These are phyloP conservation scores for Xenopus petersii DNA, from an alignment of 2,797 vertebrate genomes.

Conservation along the genomic window DNA sequence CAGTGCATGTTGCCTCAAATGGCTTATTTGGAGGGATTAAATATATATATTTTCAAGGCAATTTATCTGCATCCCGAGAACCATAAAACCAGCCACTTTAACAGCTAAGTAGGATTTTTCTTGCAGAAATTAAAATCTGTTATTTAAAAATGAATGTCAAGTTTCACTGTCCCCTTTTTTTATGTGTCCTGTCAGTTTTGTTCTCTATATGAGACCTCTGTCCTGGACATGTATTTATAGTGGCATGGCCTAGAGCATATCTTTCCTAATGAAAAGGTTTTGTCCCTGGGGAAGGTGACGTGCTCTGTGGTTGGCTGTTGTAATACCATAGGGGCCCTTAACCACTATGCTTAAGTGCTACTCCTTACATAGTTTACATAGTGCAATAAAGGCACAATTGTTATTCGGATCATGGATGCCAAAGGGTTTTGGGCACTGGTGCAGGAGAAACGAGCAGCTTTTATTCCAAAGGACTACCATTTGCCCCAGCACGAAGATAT, in stretches of 20 bases:
- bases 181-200: too few relatives aligned
- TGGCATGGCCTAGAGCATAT: not conserved
- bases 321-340: constrained; percentile 16
- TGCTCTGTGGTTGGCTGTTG: not conserved
- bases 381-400: not conserved
- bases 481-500: constrained; percentile 36
- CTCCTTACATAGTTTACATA: constrained; percentile 7
- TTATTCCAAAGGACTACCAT: constrained; percentile 36
- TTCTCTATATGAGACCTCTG: too few relatives aligned
- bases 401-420: constrained; percentile 8
- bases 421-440: constrained; percentile 45
- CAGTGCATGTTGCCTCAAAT: too few relatives aligned
- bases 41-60: too few relatives aligned
- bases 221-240: not conserved
- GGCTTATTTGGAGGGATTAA: too few relatives aligned
- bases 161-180: too few relatives aligned
- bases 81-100: not conserved
- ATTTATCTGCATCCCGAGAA: too few relatives aligned
- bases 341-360: constrained; percentile 4
- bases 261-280: constrained; percentile 33
- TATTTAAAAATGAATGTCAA: too few relatives aligned
- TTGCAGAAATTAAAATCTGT: not conserved
- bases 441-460: constrained; percentile 33
- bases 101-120: not conserved
- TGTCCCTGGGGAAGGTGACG: not conserved